A percentile compares a stretch with the other conserved stretches of the same genome.
These are phyloP conservation scores for Tigriopus japonicus DNA, from an alignment of 1,140 invertebrate species.

Conservation along the genomic window DNA sequence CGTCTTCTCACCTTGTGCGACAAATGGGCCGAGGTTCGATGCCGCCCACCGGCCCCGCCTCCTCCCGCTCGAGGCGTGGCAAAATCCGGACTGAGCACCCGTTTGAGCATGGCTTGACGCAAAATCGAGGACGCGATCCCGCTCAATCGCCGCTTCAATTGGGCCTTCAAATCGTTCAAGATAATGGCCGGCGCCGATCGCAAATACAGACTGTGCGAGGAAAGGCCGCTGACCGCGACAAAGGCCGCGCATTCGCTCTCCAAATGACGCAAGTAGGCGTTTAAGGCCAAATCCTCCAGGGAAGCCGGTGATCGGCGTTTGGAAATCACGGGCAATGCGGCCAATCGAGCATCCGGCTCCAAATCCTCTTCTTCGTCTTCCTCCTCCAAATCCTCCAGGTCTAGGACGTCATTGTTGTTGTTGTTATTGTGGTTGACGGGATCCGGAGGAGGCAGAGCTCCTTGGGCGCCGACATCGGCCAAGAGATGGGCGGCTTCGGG, in stretches of 20 bases:
- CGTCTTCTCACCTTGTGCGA: too few relatives aligned
- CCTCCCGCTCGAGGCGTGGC: too few relatives aligned
- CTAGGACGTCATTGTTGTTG: too few relatives aligned
- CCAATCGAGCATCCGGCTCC: too few relatives aligned
- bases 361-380: too few relatives aligned
- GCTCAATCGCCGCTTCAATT: neutral
- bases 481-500: too few relatives aligned
- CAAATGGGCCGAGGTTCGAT: too few relatives aligned
- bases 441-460: too few relatives aligned
- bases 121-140: slow-evolving; percentile 1
- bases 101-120: slow-evolving; percentile 3
- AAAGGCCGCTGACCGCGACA: neutral
- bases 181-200: neutral
- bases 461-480: too few relatives aligned
- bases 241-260: slow-evolving; percentile 6
- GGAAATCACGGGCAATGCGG: neutral
- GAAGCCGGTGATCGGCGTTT: neutral
- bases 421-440: too few relatives aligned
- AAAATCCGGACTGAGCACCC: neutral
- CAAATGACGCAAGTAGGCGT: neutral
- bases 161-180: slow-evolving; percentile 1
- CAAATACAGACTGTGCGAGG: neutral
- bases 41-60: too few relatives aligned
- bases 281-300: slow-evolving; percentile 2
- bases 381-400: too few relatives aligned